Conservation (phyloP, 2,797 vertebrate species). For the Fratercula arctica region DNA sequence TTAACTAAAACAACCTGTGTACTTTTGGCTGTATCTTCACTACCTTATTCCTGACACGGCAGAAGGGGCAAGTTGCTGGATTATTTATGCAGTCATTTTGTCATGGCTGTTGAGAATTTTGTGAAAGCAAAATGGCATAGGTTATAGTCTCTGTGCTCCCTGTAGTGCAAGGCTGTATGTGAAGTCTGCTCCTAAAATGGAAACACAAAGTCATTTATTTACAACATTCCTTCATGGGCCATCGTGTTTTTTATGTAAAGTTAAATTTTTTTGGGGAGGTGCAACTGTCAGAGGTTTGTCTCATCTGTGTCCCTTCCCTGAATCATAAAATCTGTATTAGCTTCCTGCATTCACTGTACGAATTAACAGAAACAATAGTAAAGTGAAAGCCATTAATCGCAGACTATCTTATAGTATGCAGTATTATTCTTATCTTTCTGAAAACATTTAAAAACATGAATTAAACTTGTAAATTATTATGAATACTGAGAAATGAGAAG, state of each 20-base stretch:
- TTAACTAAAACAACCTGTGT: background rate
- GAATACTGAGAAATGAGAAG: background rate
- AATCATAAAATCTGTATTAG: background rate
- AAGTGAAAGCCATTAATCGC: background rate
- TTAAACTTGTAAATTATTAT: background rate
- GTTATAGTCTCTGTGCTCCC: background rate
- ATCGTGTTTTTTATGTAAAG: background rate
- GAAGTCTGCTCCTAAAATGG: background rate
- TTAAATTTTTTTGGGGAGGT: background rate
- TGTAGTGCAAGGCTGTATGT: background rate
- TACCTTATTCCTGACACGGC: background rate
- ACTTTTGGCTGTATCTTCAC: background rate
- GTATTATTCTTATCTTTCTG: background rate
- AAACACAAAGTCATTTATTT: background rate
- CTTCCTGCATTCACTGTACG: background rate
- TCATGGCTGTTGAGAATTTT: background rate
- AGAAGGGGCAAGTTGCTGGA: background rate
- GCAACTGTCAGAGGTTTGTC: background rate
- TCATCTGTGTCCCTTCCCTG: background rate
- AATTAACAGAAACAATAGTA: background rate
- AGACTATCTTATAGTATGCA: background rate
- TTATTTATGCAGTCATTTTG: background rate
- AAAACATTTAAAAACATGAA: background rate
- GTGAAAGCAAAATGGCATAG: background rate
- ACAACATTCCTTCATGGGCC: background rate